Conservation (phyloP, 2,888 invertebrate genomes). For the Cataglyphis albicans region DNA sequence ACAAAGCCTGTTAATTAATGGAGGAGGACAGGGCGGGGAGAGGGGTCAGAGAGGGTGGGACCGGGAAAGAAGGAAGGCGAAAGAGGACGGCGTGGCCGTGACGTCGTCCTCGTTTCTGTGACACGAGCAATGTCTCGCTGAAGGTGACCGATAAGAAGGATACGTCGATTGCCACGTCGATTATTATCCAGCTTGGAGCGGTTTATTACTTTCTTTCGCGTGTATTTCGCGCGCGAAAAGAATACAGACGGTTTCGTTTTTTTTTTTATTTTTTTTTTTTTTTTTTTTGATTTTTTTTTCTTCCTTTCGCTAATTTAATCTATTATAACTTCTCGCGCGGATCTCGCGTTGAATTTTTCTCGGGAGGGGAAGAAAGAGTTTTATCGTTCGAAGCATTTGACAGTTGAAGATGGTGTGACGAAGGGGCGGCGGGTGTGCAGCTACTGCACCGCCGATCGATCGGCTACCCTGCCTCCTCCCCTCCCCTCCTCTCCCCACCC, state of each 20-base stretch:
- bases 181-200: constrained; percentile 6
- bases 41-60: constrained; percentile 20
- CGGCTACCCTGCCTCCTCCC: constrained; percentile 5
- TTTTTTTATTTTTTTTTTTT: not conserved
- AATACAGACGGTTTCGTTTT: not conserved
- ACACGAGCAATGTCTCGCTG: constrained; percentile 11
- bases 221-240: too few relatives aligned
- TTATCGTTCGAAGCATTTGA: not conserved
- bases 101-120: constrained; percentile 45
- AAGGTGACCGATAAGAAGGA: constrained; percentile 10
- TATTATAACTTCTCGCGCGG: not conserved
- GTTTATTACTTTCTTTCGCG: not conserved
- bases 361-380: constrained; percentile 46
- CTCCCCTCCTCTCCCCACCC: not conserved
- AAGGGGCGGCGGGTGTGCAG: constrained; percentile 34
- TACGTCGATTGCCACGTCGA: constrained; percentile 22
- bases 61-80: constrained; percentile 64
- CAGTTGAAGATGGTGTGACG: constrained; percentile 44
- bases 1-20: constrained; percentile 86
- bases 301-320: not conserved
- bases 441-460: constrained; percentile 59
- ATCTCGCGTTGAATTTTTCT: constrained; percentile 6
- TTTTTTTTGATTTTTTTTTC: not conserved
- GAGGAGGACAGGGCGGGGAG: constrained; percentile 77
- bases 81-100: constrained; percentile 60